Base-by-base conservation (phyloP, 2,797 vertebrate species). In the Zenarchopterus dispar region DNA sequence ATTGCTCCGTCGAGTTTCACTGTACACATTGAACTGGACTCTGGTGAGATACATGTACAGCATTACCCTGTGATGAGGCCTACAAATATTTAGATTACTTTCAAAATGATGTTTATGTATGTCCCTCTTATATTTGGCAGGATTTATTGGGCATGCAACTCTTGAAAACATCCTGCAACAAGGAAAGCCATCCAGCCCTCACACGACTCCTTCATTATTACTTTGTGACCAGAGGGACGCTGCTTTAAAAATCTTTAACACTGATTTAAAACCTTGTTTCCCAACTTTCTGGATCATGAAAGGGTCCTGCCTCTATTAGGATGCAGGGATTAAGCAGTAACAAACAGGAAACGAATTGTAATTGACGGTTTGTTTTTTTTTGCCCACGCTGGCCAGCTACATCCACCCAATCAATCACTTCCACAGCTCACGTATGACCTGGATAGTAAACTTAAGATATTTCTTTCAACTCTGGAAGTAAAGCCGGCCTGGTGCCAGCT, bases 361-460 rank as follows among this genome's bases (percentile, higher is more conserved):
- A 77, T 50, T 57, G 66, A 64, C n/a, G 81, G 72, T 80, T 60
- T n/a, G n/a, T n/a, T n/a, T n/a, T n/a, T n/a, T n/a, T 70, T 73
- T 73, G 73, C 50, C 60, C 67, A 59, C 50, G 43, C 52, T 70
- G 62, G 43, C 44, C 26, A 59, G 72, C 53, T 67, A 71, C 70
- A 72, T 82, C 88, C 66, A 69, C 62, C 73, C 57, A 70, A 79
- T 67, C 76, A 73, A 86, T 85, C 60, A 49, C 73, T 91, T 88
- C 88, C 86, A 31, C 23, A 81, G 84, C 52, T 81, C 85, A 69
- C 42, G 26, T 89, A 86, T 77, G 83, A 78, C 80, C 68, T 73
- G 79, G 78, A 86, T 81, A 70, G 78, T 85, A 87, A 88, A 87
- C 64, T 72, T 69, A 15, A 85, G 88, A 84, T 92, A 92, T 90